Conservation (phyloP, 2,888 invertebrate genomes). For the Chrysodeixis includens region DNA sequence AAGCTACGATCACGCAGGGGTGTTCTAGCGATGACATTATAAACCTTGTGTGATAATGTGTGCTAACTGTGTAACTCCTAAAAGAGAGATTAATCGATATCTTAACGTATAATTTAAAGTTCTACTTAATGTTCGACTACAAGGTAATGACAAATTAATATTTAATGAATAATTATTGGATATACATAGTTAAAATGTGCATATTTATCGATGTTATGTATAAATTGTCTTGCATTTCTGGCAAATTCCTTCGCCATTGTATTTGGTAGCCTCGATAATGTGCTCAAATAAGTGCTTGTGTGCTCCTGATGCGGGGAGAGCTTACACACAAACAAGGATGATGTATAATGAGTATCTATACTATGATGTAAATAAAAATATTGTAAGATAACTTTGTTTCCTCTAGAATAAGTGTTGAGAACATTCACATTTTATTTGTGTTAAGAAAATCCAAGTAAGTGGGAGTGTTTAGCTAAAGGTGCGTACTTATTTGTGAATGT, state of each 20-base stretch:
- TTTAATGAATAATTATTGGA: conserved; percentile 16
- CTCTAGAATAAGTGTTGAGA: conserved; percentile 78
- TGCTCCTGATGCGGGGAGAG: conserved; percentile 41
- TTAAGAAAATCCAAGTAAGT: conserved; percentile 57
- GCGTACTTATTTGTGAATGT: conserved; percentile 55
- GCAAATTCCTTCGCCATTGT: conserved; percentile 15
- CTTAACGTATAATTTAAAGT: conserved; percentile 17
- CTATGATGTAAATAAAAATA: conserved; percentile 72
- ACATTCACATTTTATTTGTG: conserved; percentile 82
- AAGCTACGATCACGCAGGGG: conserved; percentile 8
- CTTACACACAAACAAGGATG: conserved; percentile 36
- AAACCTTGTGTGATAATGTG: conserved; percentile 39
- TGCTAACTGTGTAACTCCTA: conserved; percentile 14
- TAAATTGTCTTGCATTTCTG: conserved; percentile 12
- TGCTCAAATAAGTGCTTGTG: conserved; percentile 29
- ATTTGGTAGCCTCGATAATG: conserved; percentile 29
- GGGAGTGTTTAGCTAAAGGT: conserved; percentile 42
- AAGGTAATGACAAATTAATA: conserved; percentile 19
- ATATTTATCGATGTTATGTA: conserved; percentile 32
- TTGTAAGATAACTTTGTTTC: conserved; percentile 71
- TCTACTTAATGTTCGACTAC: conserved; percentile 28
- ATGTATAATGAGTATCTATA: conserved; percentile 50
- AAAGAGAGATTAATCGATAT: conserved; percentile 4
- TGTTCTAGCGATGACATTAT: conserved; percentile 36
- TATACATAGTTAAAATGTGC: conserved; percentile 22